Evolutionary conservation across 2,113 vertebrate genomes (phyloP), one percentile per base, ranked within the genome.

Genomic region (Murina feae): DNA sequence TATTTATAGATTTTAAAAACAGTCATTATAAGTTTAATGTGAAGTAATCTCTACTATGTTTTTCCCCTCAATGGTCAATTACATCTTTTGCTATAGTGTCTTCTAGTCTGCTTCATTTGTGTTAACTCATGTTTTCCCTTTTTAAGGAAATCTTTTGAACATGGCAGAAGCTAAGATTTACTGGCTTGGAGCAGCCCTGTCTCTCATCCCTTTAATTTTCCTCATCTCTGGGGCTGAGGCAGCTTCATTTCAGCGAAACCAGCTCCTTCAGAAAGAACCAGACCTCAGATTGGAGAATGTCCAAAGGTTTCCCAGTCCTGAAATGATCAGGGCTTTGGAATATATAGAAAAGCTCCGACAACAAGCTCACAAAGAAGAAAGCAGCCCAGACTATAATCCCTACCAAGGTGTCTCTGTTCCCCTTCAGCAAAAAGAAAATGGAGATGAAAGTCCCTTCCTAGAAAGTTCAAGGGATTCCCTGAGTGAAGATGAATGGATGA

Each of bases 281-380:
- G 98, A 98, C 86, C 97, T 98, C 82, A 96, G 97, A 91, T 95
- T 98, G 95, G 97, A 98, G 97, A 99, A 98, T 90, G 97, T 98
- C 65, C 98, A 97, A 39, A 98, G 96, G 65, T 72, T 98, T 85
- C 98, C 99, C 10, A 98, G 98, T 18, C 97, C 98, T 0, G 99
- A 99, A 81, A 99, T 99, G 99, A 98, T 99, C 96, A 99, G 99
- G 98, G 99, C 99, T 60, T 96, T 99, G 97, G 99, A 99, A 95
- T 99, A 99, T 98, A 99, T 99, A 78, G 98, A 99, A 97, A 99
- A 98, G 78, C 99, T 99, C 91, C 98, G 97, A 79, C 99, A 99
- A 94, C 99, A 98, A 96, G 98, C 98, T 58, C 99, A 98, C 96
- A 99, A 98, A 72, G 98, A 98, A 35, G 98, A 99, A 66, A 96